Base-by-base conservation (phyloP, 2,888 invertebrate species). In the Stenoptilia bipunctidactyla region DNA sequence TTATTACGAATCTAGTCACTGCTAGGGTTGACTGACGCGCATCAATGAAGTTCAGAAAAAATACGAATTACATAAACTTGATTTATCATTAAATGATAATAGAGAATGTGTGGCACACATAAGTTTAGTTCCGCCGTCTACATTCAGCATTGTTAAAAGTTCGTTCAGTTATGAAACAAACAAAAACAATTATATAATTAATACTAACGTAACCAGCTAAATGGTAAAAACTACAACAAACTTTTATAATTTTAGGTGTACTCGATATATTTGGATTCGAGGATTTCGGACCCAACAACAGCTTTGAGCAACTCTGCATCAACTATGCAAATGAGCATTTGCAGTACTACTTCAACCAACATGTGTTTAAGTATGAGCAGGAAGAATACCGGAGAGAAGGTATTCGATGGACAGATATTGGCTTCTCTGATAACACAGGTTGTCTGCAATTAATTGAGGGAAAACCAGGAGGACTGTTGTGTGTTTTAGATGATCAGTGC, bases 321-420 rank as follows among this genome's bases (percentile, higher is more conserved):
- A 98, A 98, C 85, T 97, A 96, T 73, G 97, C 97, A 13, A 98
- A 98, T 72, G 97, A 98, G 74, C 96, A 97, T 74, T 86, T 98
- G 38, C 97, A 98, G 80, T 94, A 95, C 74, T 97, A 97, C 73
- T 98, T 98, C 85, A 97, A 97, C 85, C 95, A 97, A 75, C 97
- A 98, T 69, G 97, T 98, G 53, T 98, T 98, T 83, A 96, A 97
- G 79, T 97, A 97, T 62, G 97, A 97, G 66, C 93, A 97, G 86
- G 95, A 97, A 69, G 97, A 97, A 75, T 98, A 97, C 68, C 86
- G 93, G 53, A 88, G 94, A 47, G 97, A 97, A 75, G 94, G 94
- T 15, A 97, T 97, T 46, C 88, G 92, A 49, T 97, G 97, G 97
- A 95, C 94, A 45, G 95, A 96, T 66, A 97, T 97, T 45, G 96